Conservation (phyloP, 2,113 vertebrate species). For the Xiphophorus hellerii region DNA sequence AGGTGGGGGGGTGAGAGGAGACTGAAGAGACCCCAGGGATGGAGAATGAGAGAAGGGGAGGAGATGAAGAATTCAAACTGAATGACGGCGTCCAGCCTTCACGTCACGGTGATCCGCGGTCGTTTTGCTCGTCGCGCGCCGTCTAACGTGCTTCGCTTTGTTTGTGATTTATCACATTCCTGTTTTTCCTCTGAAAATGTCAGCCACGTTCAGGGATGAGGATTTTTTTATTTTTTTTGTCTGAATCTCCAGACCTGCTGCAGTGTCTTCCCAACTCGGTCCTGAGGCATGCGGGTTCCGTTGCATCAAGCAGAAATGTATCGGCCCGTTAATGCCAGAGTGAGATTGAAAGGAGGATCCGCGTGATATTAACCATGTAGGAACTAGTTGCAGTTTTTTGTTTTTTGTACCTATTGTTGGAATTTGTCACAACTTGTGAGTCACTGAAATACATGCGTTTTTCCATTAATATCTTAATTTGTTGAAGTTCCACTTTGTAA, state of each 20-base stretch:
- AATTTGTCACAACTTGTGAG: too few species aligned
- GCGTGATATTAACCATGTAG: too few species aligned
- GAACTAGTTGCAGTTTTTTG: too few species aligned
- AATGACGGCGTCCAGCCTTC: conserved; percentile 5
- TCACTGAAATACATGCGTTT: too few species aligned
- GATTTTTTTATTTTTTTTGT: not conserved
- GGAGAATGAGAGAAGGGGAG: conserved; percentile 6
- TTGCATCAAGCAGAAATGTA: not conserved
- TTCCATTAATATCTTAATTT: too few species aligned
- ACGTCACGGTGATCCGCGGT: not conserved
- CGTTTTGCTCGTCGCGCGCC: not conserved
- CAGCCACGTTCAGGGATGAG: not conserved
- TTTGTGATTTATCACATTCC: not conserved
- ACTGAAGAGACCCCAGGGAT: conserved; percentile 32
- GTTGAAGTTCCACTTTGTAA: too few species aligned
- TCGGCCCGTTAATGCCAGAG: too few species aligned
- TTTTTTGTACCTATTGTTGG: too few species aligned
- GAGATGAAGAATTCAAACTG: conserved; percentile 16
- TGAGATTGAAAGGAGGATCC: too few species aligned
- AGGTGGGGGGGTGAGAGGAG: not conserved
- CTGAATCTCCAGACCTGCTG: not conserved
- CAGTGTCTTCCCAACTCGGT: not conserved
- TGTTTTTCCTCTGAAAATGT: not conserved
- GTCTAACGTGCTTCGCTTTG: not conserved
- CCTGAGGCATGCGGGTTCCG: not conserved